A percentile compares a stretch with the other conserved stretches of the same genome.
phyloP scores from a whole-genome alignment of 2,888 invertebrate species.

The Epinotia demarniana region DNA sequence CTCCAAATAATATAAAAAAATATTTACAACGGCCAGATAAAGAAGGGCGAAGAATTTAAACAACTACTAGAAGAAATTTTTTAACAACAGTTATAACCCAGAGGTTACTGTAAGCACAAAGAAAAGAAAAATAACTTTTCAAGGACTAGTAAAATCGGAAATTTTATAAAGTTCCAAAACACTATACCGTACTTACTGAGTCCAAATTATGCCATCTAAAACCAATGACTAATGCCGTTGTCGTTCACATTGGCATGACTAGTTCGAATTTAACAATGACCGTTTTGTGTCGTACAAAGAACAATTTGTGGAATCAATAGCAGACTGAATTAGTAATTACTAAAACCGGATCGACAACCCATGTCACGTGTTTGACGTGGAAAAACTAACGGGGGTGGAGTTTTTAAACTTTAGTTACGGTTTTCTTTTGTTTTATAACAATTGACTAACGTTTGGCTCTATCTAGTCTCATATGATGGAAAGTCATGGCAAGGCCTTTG shows the following conservation, averaged over 20 bases:
- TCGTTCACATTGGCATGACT: not conserved
- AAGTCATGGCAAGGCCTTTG: no score
- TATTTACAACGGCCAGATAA: no score
- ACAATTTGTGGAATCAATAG: constrained; percentile 60
- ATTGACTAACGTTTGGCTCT: not conserved
- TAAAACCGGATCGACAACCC: constrained; percentile 39
- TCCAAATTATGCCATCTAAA: not conserved
- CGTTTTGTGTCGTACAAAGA: constrained; percentile 45
- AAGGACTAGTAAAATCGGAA: no score
- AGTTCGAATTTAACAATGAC: constrained; percentile 1
- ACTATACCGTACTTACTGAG: no score
- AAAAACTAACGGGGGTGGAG: not conserved
- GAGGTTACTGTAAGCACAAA: no score
- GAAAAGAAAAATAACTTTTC: no score
- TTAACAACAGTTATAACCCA: no score
- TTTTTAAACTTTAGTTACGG: not conserved
- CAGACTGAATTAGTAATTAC: constrained; percentile 63
- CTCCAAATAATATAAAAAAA: no score
- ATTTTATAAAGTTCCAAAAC: no score
- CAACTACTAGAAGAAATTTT: no score
- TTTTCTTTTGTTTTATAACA: not conserved
- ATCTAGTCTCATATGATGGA: no score
- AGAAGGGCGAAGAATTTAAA: no score
- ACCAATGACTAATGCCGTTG: not conserved
- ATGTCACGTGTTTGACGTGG: constrained; percentile 27